Percentiles rank a stretch among this genome's conserved stretches.
These are phyloP conservation scores for Agelastica alni DNA, from an alignment of 2,888 invertebrate species.

Conservation along the genomic window DNA sequence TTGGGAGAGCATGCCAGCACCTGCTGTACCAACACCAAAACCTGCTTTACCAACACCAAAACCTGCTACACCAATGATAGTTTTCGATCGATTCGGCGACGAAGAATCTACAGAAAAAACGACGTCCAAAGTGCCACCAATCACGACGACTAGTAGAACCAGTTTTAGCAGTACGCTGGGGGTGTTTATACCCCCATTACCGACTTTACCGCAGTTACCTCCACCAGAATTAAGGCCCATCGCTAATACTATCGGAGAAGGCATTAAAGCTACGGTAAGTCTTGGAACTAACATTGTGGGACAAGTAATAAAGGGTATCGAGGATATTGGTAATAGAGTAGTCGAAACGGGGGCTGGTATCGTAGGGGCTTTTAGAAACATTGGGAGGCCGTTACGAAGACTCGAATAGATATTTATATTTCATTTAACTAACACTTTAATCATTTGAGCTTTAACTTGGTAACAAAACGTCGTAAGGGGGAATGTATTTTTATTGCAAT, in stretches of 20 bases:
- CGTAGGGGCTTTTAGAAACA: constrained; percentile 49
- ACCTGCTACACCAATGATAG: constrained; percentile 6
- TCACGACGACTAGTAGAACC: constrained; percentile 19
- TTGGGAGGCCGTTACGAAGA: constrained; percentile 34
- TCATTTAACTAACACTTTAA: neutral
- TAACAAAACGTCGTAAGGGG: neutral
- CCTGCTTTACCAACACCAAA: too few species aligned
- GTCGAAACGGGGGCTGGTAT: constrained; percentile 51
- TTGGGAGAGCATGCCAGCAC: neutral
- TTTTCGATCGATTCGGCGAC: constrained; percentile 28
- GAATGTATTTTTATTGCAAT: too few species aligned
- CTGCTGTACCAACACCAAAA: constrained; percentile 8
- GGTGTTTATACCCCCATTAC: constrained; percentile 3
- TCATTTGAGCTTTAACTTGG: too few species aligned
- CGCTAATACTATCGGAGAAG: constrained; percentile 36
- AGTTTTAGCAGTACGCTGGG: too few species aligned
- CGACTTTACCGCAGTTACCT: constrained; percentile 21
- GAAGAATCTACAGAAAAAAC: constrained; percentile 9
- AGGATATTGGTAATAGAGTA: constrained; percentile 45
- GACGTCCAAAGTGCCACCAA: constrained; percentile 25
- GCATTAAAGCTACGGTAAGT: constrained; percentile 48
- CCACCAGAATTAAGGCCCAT: constrained; percentile 22
- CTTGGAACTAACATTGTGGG: constrained; percentile 40
- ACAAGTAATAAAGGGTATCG: constrained; percentile 44
- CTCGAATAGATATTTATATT: neutral